These are phyloP conservation scores for Drosophila bipectinata DNA, from an alignment of 1,140 invertebrate genomes.

Conservation along the genomic window DNA sequence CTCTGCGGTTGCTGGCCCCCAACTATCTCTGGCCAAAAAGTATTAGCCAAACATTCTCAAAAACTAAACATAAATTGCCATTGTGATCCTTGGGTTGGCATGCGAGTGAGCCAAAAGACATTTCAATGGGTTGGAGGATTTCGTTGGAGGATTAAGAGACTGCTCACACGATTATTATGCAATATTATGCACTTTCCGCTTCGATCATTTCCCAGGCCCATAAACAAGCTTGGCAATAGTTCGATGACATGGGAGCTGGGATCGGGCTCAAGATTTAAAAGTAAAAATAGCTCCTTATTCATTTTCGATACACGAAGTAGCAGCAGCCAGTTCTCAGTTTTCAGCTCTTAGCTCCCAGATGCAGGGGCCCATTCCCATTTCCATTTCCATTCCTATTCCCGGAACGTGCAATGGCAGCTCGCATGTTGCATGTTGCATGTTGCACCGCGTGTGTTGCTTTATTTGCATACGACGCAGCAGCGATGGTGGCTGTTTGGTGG, in stretches of 20 bases:
- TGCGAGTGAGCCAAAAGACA: slow-evolving; percentile 28
- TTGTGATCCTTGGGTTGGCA: slow-evolving; percentile 57
- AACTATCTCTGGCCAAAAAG: slow-evolving; percentile 53
- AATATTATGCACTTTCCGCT: slow-evolving; percentile 39
- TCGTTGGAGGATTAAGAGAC: slow-evolving; percentile 43
- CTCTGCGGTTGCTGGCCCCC: slow-evolving; percentile 3
- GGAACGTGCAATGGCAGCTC: slow-evolving; percentile 60
- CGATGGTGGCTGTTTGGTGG: slow-evolving; percentile 11
- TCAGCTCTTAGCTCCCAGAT: background rate
- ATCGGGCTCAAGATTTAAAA: slow-evolving; percentile 71
- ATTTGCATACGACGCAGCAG: slow-evolving; percentile 70
- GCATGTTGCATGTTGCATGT: slow-evolving; percentile 65
- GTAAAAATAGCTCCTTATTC: slow-evolving; percentile 83
- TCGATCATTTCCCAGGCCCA: slow-evolving; percentile 41
- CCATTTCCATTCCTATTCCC: slow-evolving; percentile 52
- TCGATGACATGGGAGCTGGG: slow-evolving; percentile 66
- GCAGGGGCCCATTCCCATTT: slow-evolving; percentile 15
- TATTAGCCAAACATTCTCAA: slow-evolving; percentile 46
- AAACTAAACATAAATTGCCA: slow-evolving; percentile 49
- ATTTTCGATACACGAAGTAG: slow-evolving; percentile 67
- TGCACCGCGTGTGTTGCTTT: slow-evolving; percentile 73
- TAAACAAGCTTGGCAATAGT: slow-evolving; percentile 67
- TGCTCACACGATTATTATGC: slow-evolving; percentile 52
- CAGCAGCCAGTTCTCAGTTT: slow-evolving; percentile 10
- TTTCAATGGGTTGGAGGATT: slow-evolving; percentile 22